A percentile compares a stretch with the other conserved stretches of the same genome.
Evolutionary conservation across 1,140 invertebrate genomes (phyloP).

Genomic region (Zaprionus capensis): DNA sequence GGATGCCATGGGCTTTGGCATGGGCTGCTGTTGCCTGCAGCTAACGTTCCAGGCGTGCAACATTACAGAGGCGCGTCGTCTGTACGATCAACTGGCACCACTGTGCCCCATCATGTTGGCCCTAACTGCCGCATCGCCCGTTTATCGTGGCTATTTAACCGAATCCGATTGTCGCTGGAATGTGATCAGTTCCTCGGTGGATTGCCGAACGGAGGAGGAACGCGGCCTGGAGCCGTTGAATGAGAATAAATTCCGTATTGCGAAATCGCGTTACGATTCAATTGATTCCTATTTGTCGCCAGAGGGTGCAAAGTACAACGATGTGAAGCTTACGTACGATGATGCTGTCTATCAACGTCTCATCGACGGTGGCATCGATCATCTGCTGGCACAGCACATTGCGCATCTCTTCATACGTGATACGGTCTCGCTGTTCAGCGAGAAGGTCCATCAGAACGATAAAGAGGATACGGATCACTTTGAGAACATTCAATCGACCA

Average conservation of each 20-base stretch:
- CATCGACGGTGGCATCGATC: constrained; percentile 94
- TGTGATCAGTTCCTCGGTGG: constrained; percentile 97
- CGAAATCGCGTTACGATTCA: constrained; percentile 98
- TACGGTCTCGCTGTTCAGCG: constrained; percentile 97
- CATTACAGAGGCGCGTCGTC: constrained; percentile 95
- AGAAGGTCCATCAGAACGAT: constrained; percentile 98
- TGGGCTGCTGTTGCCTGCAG: constrained; percentile 99
- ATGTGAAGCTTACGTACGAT: constrained; percentile 91
- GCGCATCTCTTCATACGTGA: constrained; percentile 99
- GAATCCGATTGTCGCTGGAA: constrained; percentile 99
- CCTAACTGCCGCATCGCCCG: constrained; percentile 97
- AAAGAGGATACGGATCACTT: constrained; percentile 98
- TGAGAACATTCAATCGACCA: constrained; percentile 99
- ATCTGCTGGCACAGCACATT: constrained; percentile 95
- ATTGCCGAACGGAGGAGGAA: constrained; percentile 98
- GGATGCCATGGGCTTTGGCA: constrained; percentile 99
- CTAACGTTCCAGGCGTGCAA: constrained; percentile 97
- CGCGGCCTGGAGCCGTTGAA: constrained; percentile 91
- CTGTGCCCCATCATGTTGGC: constrained; percentile 99
- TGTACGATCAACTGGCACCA: constrained; percentile 99
- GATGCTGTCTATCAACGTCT: constrained; percentile 91
- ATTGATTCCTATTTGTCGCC: constrained; percentile 98
- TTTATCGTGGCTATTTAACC: constrained; percentile 96
- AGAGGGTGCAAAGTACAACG: constrained; percentile 87
- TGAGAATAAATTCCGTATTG: constrained; percentile 93